Evolutionary conservation across 2,797 vertebrate genomes (phyloP), one percentile per base, ranked within the genome.

Genomic region (Girardinus metallicus): DNA sequence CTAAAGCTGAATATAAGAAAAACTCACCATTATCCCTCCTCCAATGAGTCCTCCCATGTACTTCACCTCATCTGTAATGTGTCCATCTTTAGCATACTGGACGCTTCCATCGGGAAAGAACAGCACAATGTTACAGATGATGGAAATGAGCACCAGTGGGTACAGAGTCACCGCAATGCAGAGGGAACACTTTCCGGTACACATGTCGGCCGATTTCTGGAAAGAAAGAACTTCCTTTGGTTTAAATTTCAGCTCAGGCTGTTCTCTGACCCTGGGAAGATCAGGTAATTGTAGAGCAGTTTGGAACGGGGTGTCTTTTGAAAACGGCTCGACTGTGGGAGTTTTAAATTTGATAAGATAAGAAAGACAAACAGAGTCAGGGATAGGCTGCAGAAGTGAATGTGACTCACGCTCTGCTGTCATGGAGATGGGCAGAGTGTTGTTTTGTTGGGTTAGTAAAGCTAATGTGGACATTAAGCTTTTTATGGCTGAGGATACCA

Each of bases 21-120:
- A 82, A 83, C 85, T 96, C 66, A 97, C 96, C 96, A 96, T 73
- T 11, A 95, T 0, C 0, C 96, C 96, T 0, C 96, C 96, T 88
- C 96, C 96, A 4, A 97, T 41, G 23, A 97, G 71, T 36, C 96
- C 96, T 10, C 96, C 95, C 94, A 97, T 94, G 89, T 95, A 96
- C 53, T 95, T 93, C 62, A 97, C 95, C 78, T 97, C 96, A 41
- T 94, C 88, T 0, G 96, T 96, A 31, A 97, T 88, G 44, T 91
- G 80, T 47, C 92, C 90, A 13, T 94, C 86, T 62, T 88, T 39
- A 4, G 88, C 88, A 0, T 94, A 96, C 15, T 91, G 85, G 23
- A 85, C 39, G 0, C 94, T 88, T 82, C 94, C 96, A 26, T 74
- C 92, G 0, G 96, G 96, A 80, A 97, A 97, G 77, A 96, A 96